These are phyloP conservation scores for Oreochromis aureus DNA, from an alignment of 2,113 vertebrate species.

Conservation along the genomic window DNA sequence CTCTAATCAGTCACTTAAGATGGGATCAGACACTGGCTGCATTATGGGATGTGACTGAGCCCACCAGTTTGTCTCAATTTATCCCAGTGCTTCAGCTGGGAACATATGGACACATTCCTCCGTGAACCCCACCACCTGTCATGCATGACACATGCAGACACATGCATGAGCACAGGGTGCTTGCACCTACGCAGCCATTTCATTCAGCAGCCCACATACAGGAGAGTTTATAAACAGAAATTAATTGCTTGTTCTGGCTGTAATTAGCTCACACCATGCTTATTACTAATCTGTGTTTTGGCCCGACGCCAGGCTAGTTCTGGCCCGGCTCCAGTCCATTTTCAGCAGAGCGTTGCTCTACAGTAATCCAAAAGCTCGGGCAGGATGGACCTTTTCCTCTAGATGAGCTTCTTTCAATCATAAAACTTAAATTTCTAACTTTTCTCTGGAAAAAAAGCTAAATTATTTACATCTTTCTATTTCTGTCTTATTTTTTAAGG, in stretches of 20 bases:
- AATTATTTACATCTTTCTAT: not conserved
- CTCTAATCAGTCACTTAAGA: constrained; percentile 62
- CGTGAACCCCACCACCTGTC: constrained; percentile 53
- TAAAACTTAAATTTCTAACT: not conserved
- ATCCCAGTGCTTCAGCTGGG: constrained; percentile 4
- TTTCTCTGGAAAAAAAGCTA: not conserved
- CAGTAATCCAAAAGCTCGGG: constrained; percentile 55
- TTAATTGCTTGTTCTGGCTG: constrained; percentile 69
- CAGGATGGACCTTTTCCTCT: constrained; percentile 25
- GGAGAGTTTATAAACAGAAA: constrained; percentile 73
- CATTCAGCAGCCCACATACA: constrained; percentile 43
- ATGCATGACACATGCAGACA: constrained; percentile 5
- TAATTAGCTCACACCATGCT: constrained; percentile 75
- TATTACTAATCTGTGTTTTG: constrained; percentile 77
- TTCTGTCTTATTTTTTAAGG: not conserved
- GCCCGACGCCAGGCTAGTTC: constrained; percentile 56
- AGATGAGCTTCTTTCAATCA: not conserved
- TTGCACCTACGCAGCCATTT: not conserved
- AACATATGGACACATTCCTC: constrained; percentile 51
- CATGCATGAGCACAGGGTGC: not conserved
- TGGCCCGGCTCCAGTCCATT: constrained; percentile 67
- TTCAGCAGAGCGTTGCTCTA: constrained; percentile 17
- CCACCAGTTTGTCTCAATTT: constrained; percentile 16
- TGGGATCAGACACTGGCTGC: constrained; percentile 56
- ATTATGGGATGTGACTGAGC: constrained; percentile 47